Base-by-base conservation (phyloP, 1,140 invertebrate genomes). In the Linepithema humile region DNA sequence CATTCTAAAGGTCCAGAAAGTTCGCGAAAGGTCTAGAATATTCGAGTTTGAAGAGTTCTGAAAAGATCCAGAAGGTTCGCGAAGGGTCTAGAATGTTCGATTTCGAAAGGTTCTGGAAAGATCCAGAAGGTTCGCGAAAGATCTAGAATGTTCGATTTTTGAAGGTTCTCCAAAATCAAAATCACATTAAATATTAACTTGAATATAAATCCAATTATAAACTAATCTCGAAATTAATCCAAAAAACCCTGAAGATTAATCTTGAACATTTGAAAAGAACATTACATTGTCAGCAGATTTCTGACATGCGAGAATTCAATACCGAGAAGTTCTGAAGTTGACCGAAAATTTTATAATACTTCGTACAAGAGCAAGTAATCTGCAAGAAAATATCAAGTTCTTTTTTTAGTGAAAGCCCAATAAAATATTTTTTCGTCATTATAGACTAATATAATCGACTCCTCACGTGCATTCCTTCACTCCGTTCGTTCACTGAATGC, bases 401-500 rank as follows among this genome's bases (percentile, higher is more conserved):
- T 70, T 55, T 40, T 59, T 12, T n/a, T 4, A 38, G 20, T 29
- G 15, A 4, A 17, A n/a, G n/a, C n/a, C n/a, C 32, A 75, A 23
- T 0, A 20, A 7, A n/a, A 45, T n/a, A 32, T 1, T 50, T 62
- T 20, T 45, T 43, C 50, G 7, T 80, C 9, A 43, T 43, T 55
- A 26, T 15, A 69, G 69, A 80, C 9, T 43, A 69, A 23, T 23
- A 40, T 35, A 65, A 20, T 3, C 26, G 64, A 70, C 35, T 70
- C 32, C 45, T 77, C 75, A 40, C 35, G 75, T 80, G 26, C 48
- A 57, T 55, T 69, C 38, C 10, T 80, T 80, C 45, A 70, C 43
- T 70, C 29, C 32, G 15, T 53, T 70, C 48, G 35, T 80, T 70
- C 75, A 80, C 75, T 80, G 65, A 55, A 43, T 43, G 35, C 67